Conservation (phyloP, 2,113 vertebrate species). For the Lasiurus borealis region DNA sequence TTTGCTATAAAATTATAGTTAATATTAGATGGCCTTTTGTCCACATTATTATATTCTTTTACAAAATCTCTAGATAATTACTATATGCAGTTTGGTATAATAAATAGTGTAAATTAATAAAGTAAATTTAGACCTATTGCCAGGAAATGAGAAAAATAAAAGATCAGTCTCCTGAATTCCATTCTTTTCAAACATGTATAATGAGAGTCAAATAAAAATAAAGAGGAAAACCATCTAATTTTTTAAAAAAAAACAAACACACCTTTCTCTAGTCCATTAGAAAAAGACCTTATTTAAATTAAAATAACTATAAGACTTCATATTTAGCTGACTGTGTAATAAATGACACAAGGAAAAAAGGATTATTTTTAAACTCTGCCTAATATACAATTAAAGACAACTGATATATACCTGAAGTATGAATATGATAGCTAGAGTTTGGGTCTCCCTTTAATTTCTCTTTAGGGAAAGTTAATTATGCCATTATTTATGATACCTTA, state of each 20-base stretch:
- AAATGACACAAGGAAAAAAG: neutral
- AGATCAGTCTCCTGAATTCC: neutral
- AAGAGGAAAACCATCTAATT: neutral
- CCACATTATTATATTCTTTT: neutral
- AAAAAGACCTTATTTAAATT: neutral
- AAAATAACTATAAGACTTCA: neutral
- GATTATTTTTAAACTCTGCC: neutral
- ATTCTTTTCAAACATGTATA: neutral
- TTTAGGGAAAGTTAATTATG: neutral
- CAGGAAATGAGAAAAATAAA: conserved; percentile 39
- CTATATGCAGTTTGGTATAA: neutral
- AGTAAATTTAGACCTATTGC: neutral
- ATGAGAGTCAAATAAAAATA: neutral
- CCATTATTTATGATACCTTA: neutral
- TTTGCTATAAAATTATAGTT: neutral
- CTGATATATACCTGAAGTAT: neutral
- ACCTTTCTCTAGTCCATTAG: neutral
- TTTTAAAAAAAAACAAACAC: neutral
- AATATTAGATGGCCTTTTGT: neutral
- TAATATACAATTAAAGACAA: neutral
- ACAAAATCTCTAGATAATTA: neutral
- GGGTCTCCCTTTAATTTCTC: neutral
- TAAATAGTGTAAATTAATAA: neutral
- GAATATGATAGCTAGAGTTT: neutral
- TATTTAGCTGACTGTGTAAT: neutral